Conservation (phyloP, 1,140 invertebrate genomes). For the Bombus superbus region DNA sequence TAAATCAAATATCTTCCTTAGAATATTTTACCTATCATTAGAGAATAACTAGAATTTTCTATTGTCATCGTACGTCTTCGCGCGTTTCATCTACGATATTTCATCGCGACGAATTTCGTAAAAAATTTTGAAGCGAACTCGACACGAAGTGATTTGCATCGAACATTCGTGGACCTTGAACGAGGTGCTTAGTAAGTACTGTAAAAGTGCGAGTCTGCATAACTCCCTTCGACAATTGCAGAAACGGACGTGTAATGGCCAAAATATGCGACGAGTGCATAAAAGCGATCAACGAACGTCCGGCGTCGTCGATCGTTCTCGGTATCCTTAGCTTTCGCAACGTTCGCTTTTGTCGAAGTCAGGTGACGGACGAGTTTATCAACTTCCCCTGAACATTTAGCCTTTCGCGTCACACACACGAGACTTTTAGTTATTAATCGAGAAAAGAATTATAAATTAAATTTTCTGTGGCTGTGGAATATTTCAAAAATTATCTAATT, state of each 20-base stretch:
- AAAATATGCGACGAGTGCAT: slow-evolving; percentile 57
- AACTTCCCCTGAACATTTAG: not conserved
- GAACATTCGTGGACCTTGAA: slow-evolving; percentile 58
- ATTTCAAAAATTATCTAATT: not conserved
- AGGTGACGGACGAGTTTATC: slow-evolving; percentile 3
- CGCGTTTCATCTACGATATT: not conserved
- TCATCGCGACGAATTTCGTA: not conserved
- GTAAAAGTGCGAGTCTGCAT: slow-evolving; percentile 40
- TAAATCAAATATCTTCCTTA: not conserved
- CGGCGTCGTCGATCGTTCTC: slow-evolving; percentile 50
- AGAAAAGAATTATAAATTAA: no score
- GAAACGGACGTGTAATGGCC: slow-evolving; percentile 29
- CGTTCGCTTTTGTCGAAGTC: slow-evolving; percentile 42
- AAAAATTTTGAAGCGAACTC: not conserved
- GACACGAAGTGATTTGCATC: not conserved
- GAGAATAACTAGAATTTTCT: not conserved
- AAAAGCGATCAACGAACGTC: slow-evolving; percentile 34
- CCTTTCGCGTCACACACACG: no score
- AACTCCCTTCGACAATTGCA: slow-evolving; percentile 45
- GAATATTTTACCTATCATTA: not conserved
- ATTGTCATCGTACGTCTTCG: not conserved
- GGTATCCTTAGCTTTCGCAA: slow-evolving; percentile 55
- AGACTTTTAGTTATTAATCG: no score
- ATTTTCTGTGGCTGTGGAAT: not conserved
- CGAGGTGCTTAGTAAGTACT: slow-evolving; percentile 59